These are phyloP conservation scores for Perithous albicinctus DNA, from an alignment of 2,888 invertebrate genomes.

Conservation along the genomic window DNA sequence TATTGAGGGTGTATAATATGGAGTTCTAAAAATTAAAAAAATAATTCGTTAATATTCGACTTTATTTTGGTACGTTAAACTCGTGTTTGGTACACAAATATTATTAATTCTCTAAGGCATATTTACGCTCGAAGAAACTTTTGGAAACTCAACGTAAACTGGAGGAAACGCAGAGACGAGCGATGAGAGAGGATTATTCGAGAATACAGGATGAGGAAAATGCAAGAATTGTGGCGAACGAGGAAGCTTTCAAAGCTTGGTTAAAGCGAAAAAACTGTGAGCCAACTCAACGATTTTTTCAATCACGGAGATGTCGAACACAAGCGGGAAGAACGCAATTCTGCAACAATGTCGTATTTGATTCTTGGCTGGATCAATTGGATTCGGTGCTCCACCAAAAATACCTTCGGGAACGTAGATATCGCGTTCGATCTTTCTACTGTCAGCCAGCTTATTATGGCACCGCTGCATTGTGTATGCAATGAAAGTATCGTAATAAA, in stretches of 20 bases:
- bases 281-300: slow-evolving; percentile 33
- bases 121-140: slow-evolving; percentile 47
- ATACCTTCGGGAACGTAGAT: slow-evolving; percentile 71
- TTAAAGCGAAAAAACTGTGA: slow-evolving; percentile 55
- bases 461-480: slow-evolving; percentile 36
- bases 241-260: slow-evolving; percentile 59
- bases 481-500: slow-evolving; percentile 14
- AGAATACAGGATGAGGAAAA: slow-evolving; percentile 28
- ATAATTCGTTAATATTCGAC: too few species aligned
- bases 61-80: slow-evolving; percentile 1
- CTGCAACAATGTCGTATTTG: slow-evolving; percentile 57
- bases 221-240: slow-evolving; percentile 59
- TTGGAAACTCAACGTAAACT: slow-evolving; percentile 38
- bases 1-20: too few species aligned
- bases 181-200: slow-evolving; percentile 21
- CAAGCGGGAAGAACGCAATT: slow-evolving; percentile 1
- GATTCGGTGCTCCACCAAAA: slow-evolving; percentile 72
- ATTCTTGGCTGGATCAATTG: slow-evolving; percentile 71
- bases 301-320: not conserved
- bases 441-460: slow-evolving; percentile 72
- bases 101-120: slow-evolving; percentile 20
- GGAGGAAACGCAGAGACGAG: slow-evolving; percentile 39
- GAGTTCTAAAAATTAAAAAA: too few species aligned
- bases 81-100: not conserved
- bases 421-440: slow-evolving; percentile 72